Percentiles rank a stretch among this genome's conserved stretches.
Conservation (phyloP, 2,888 invertebrate species). For the Ophion slaviceki region DNA sequence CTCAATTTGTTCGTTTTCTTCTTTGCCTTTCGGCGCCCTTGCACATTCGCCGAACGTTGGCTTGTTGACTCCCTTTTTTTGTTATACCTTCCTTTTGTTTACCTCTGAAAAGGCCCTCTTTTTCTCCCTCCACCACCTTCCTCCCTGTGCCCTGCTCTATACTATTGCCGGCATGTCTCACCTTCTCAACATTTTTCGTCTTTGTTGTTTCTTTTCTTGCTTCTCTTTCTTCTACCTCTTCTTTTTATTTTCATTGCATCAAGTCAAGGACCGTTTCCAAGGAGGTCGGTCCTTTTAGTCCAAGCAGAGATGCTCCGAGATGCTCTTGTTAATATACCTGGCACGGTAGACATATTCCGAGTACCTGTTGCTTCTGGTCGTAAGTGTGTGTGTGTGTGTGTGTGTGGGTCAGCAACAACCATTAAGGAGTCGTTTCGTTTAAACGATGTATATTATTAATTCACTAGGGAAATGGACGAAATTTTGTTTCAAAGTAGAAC, state of each 20-base stretch:
- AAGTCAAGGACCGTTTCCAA: conserved; percentile 84
- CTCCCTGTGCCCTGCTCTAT: conserved; percentile 17
- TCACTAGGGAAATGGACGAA: not conserved
- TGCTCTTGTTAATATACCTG: conserved; percentile 20
- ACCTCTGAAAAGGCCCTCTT: conserved; percentile 58
- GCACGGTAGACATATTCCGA: conserved; percentile 16
- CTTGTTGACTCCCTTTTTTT: conserved; percentile 41
- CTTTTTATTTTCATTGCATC: conserved; percentile 72
- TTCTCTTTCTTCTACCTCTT: conserved; percentile 59
- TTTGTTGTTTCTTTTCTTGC: conserved; percentile 51
- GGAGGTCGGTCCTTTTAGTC: conserved; percentile 81
- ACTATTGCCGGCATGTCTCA: conserved; percentile 63
- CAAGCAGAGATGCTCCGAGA: conserved; percentile 56
- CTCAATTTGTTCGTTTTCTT: conserved; percentile 62
- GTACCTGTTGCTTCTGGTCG: conserved; percentile 6
- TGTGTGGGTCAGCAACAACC: no score
- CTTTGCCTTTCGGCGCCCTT: conserved; percentile 53
- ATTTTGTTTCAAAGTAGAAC: no score
- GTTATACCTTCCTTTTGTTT: conserved; percentile 58
- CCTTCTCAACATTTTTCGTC: conserved; percentile 60
- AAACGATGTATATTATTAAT: no score
- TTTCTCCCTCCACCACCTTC: conserved; percentile 31
- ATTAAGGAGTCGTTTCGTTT: conserved; percentile 10
- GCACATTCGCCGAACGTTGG: conserved; percentile 50
- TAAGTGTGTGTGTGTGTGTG: not conserved